Percentiles rank a stretch among this genome's conserved stretches.
phyloP scores from a whole-genome alignment of 2,797 vertebrate species.

The Botia kubotai region DNA sequence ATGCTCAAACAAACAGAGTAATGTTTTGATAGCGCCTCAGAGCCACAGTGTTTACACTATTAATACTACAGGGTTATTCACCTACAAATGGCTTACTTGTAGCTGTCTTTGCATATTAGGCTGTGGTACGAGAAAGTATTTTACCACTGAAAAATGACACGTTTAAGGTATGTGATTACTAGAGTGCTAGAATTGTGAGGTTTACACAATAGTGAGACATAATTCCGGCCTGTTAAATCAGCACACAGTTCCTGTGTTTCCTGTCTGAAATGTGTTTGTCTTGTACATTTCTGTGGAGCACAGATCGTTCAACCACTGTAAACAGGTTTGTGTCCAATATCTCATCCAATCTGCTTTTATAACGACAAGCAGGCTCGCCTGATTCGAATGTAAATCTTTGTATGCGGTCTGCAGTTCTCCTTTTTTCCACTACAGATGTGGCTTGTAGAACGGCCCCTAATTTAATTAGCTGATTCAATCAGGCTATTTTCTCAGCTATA shows the following conservation, averaged over 20 bases:
- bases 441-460: conserved; percentile 20
- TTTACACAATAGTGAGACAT: conserved; percentile 26
- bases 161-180: conserved; percentile 29
- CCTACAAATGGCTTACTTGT: background rate
- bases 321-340: conserved; percentile 27
- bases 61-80: background rate
- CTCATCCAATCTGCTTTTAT: conserved; percentile 7
- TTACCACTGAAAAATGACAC: conserved; percentile 1
- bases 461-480: conserved; percentile 30
- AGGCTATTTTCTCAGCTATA: conserved; percentile 10
- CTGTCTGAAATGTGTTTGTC: conserved; percentile 30
- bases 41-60: background rate
- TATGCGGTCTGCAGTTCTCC: background rate
- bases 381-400: conserved; percentile 23
- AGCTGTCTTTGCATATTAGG: background rate
- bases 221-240: conserved; percentile 14
- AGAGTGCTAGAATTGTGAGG: conserved; percentile 19
- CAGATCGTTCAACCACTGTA: conserved; percentile 26
- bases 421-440: conserved; percentile 27
- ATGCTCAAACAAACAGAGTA: background rate
- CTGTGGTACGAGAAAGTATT: background rate
- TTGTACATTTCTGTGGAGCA: conserved; percentile 31
- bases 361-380: conserved; percentile 22
- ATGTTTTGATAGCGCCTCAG: no score
- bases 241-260: conserved; percentile 8